Percentiles rank a stretch among this genome's conserved stretches.
Evolutionary conservation across 2,797 vertebrate genomes (phyloP).

Genomic region (Cossypha heuglini): DNA sequence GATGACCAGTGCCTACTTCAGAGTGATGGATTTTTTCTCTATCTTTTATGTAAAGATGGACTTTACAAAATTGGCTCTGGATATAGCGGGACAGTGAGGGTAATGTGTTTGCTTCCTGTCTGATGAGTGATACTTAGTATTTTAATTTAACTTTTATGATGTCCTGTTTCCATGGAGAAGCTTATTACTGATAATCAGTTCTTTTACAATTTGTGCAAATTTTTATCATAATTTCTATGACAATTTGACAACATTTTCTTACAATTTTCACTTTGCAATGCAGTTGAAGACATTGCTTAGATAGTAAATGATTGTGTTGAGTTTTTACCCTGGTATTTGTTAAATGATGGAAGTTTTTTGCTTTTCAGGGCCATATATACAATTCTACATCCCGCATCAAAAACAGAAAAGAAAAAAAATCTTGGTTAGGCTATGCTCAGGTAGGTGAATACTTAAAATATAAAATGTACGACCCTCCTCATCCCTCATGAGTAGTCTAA

Average conservation of each 20-base stretch:
- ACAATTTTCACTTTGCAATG: not conserved
- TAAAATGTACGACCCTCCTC: rapidly evolving
- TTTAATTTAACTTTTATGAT: not conserved
- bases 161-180: not conserved
- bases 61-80: slow-evolving; percentile 98
- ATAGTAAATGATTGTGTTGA: not conserved
- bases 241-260: not conserved
- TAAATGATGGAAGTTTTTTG: not conserved
- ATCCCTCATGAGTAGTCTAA: not conserved
- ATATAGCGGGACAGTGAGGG: slow-evolving; percentile 97
- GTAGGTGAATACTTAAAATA: slow-evolving; percentile 70
- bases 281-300: not conserved
- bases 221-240: not conserved
- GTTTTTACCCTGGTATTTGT: not conserved
- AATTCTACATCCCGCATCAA: slow-evolving; percentile 97
- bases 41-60: slow-evolving; percentile 96
- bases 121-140: not conserved
- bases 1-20: slow-evolving; percentile 96
- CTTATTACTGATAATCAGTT: not conserved
- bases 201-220: not conserved
- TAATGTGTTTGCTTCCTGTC: slow-evolving; percentile 61
- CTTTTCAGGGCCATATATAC: slow-evolving; percentile 94
- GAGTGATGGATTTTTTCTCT: slow-evolving; percentile 96
- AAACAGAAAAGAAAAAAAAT: slow-evolving; percentile 95
- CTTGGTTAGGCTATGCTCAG: slow-evolving; percentile 99